Conservation (phyloP, 2,888 invertebrate species). For the Cybosia mesomella region DNA sequence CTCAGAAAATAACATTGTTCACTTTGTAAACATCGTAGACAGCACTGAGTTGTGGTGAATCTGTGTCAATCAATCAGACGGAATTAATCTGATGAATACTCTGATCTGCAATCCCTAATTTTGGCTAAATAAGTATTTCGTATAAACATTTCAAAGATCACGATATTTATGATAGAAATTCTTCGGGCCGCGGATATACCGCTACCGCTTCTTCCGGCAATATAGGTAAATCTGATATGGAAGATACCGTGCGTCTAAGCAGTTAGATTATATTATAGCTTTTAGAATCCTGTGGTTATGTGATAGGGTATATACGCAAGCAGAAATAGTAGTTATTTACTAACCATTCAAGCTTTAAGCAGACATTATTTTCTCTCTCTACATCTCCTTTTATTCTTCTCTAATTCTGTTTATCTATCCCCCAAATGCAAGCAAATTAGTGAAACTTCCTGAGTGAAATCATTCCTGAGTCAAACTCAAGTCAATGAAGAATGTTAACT, state of each 20-base stretch:
- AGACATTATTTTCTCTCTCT: not conserved
- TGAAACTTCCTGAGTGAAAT: not conserved
- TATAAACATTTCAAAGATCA: not conserved
- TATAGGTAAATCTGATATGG: not conserved
- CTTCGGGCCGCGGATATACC: not conserved
- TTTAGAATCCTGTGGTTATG: too few relatives aligned
- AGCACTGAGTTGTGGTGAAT: not conserved
- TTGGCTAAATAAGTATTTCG: not conserved
- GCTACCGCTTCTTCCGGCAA: not conserved
- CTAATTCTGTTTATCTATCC: constrained; percentile 9
- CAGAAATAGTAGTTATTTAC: too few relatives aligned
- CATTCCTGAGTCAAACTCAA: too few relatives aligned
- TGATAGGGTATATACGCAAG: too few relatives aligned
- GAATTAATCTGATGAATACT: not conserved
- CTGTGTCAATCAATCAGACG: not conserved
- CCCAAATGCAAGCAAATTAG: constrained; percentile 6
- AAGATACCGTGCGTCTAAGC: not conserved
- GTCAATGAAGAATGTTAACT: too few relatives aligned
- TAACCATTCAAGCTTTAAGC: not conserved
- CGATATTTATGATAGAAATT: not conserved
- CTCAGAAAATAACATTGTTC: not conserved
- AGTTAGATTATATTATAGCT: too few relatives aligned
- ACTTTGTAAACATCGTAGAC: not conserved
- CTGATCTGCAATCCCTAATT: not conserved
- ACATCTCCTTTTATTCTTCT: too few relatives aligned